These are phyloP conservation scores for Leptopterna dolabrata DNA, from an alignment of 2,888 invertebrate species.

Conservation along the genomic window DNA sequence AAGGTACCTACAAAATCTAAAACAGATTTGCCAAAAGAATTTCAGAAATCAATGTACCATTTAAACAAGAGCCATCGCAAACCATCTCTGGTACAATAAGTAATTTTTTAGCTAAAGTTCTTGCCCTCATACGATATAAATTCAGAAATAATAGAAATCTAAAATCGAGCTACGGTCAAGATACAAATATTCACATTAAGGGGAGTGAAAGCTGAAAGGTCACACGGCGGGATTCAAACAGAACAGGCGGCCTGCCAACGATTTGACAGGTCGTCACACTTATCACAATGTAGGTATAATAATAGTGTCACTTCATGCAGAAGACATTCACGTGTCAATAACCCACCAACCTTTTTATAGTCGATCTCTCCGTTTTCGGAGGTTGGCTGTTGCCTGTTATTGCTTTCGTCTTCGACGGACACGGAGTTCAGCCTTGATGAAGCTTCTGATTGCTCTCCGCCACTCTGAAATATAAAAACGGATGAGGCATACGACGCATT, in stretches of 20 bases:
- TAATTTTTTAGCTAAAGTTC: too few species aligned
- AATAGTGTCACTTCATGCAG: not conserved
- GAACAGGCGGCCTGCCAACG: conserved; percentile 24
- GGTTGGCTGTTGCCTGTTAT: conserved; percentile 60
- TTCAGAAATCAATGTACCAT: too few species aligned
- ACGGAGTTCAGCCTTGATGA: conserved; percentile 73
- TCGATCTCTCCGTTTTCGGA: conserved; percentile 74
- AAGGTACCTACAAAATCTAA: too few species aligned
- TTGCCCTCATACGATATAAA: too few species aligned
- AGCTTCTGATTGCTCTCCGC: conserved; percentile 75
- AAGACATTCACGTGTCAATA: not conserved
- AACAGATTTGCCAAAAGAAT: too few species aligned
- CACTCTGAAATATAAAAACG: conserved; percentile 62
- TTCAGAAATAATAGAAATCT: too few species aligned
- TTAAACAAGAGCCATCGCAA: too few species aligned
- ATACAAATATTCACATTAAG: too few species aligned
- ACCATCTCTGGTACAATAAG: too few species aligned
- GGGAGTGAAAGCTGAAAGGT: too few species aligned
- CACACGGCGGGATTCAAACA: not conserved
- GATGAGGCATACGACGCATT: too few species aligned
- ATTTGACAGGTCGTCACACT: conserved; percentile 21
- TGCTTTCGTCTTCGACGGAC: conserved; percentile 67
- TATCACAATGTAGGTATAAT: not conserved
- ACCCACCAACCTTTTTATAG: conserved; percentile 78
- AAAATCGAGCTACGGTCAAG: too few species aligned